Evolutionary conservation across 2,113 vertebrate genomes (phyloP).

Genomic region (Pterocles burchelli): DNA sequence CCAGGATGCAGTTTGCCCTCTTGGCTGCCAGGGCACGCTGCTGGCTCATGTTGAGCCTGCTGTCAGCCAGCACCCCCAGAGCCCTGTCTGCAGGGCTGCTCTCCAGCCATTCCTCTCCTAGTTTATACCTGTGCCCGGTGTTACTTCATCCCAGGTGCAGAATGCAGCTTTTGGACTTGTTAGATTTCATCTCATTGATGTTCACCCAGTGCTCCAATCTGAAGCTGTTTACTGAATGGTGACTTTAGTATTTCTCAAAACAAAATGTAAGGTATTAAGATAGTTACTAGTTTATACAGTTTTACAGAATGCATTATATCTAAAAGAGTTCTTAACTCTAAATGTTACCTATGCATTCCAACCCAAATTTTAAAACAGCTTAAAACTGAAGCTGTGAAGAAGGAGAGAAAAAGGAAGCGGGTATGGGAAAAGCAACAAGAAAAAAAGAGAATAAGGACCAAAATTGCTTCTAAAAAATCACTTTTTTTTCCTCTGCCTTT

Average conservation of each 20-base stretch:
- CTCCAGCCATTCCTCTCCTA: background rate
- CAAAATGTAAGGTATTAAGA: background rate
- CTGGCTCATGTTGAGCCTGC: too few species aligned
- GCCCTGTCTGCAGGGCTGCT: background rate
- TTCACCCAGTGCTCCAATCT: too few species aligned
- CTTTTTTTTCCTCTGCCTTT: background rate
- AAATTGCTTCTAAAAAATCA: background rate
- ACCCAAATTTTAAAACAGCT: background rate
- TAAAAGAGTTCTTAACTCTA: background rate
- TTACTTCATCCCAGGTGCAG: background rate
- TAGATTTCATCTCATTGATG: background rate
- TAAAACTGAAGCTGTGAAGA: background rate
- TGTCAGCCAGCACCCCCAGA: too few species aligned
- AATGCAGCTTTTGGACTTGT: background rate
- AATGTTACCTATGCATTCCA: background rate
- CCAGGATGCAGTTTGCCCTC: too few species aligned
- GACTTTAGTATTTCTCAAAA: background rate
- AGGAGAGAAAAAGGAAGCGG: accelerated
- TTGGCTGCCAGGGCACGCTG: too few species aligned
- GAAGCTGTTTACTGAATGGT: background rate
- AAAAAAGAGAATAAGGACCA: background rate
- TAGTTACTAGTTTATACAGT: background rate
- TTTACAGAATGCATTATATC: background rate
- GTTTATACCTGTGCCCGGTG: accelerated
- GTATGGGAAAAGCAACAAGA: background rate